These are phyloP conservation scores for Drosophila sp. DNA, from an alignment of 1,140 invertebrate species.

Conservation along the genomic window DNA sequence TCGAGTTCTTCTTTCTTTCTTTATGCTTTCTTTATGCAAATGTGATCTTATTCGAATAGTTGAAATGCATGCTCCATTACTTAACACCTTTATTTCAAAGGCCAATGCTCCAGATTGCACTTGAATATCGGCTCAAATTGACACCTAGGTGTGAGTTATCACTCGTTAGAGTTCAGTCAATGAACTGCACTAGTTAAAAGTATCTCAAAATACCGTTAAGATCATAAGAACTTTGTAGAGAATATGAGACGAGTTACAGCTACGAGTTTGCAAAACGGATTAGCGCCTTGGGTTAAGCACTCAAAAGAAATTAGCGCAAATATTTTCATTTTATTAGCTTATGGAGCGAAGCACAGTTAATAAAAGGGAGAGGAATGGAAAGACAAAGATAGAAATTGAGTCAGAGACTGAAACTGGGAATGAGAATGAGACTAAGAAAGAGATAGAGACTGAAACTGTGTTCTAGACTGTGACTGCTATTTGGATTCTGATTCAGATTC, in stretches of 20 bases:
- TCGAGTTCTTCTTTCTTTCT: too few relatives aligned
- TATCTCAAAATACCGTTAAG: slow-evolving; percentile 30
- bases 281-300: slow-evolving; percentile 61
- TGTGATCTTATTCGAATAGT: slow-evolving; percentile 11
- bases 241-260: slow-evolving; percentile 9
- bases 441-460: background rate
- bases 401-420: background rate
- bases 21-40: too few relatives aligned
- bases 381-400: background rate
- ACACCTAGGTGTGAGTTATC: slow-evolving; percentile 43
- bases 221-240: background rate
- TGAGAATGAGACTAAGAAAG: background rate
- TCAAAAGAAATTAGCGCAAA: slow-evolving; percentile 70
- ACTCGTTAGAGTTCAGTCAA: slow-evolving; percentile 32
- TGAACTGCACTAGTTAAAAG: slow-evolving; percentile 56
- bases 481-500: slow-evolving; percentile 20
- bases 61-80: slow-evolving; percentile 3
- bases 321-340: slow-evolving; percentile 42
- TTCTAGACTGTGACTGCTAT: slow-evolving; percentile 5
- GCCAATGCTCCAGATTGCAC: slow-evolving; percentile 53
- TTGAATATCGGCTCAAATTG: slow-evolving; percentile 10
- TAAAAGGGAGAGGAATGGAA: too few relatives aligned
- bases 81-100: slow-evolving; percentile 53
- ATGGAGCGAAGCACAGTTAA: slow-evolving; percentile 17
- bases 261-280: slow-evolving; percentile 61